phyloP scores from a whole-genome alignment of 2,888 invertebrate genomes.

The Xylophagus ater region DNA sequence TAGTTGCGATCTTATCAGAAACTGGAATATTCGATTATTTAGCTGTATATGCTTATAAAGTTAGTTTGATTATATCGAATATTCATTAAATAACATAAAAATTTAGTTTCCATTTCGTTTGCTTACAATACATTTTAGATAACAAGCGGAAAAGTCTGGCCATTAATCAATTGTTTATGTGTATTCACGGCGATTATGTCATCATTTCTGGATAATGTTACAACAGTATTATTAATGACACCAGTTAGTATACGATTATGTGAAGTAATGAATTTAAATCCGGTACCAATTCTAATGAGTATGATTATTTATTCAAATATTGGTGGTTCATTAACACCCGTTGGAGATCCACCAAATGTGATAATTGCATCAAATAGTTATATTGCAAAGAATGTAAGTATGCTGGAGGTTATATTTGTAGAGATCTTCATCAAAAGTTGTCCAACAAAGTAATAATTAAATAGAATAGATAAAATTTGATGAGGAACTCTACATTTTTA shows the following conservation, averaged over 20 bases:
- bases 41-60: constrained; percentile 58
- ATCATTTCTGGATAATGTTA: constrained; percentile 67
- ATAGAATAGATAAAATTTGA: no score
- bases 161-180: constrained; percentile 59
- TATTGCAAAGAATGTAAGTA: constrained; percentile 35
- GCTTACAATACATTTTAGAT: constrained; percentile 46
- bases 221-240: constrained; percentile 63
- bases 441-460: no score
- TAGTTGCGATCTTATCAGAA: constrained; percentile 65
- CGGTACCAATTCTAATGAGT: constrained; percentile 75
- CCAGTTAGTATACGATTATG: constrained; percentile 73
- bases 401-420: no score
- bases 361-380: constrained; percentile 38
- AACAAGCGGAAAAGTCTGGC: constrained; percentile 61
- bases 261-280: constrained; percentile 80
- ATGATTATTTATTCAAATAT: constrained; percentile 87
- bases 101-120: no score
- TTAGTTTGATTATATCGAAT: no score
- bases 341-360: constrained; percentile 74
- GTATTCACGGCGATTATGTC: constrained; percentile 58
- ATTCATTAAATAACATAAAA: no score
- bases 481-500: no score
- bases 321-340: constrained; percentile 81
- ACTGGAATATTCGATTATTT: constrained; percentile 70
- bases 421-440: no score